Base-by-base conservation (phyloP, 2,888 invertebrate genomes). In the Corbicula japonica region DNA sequence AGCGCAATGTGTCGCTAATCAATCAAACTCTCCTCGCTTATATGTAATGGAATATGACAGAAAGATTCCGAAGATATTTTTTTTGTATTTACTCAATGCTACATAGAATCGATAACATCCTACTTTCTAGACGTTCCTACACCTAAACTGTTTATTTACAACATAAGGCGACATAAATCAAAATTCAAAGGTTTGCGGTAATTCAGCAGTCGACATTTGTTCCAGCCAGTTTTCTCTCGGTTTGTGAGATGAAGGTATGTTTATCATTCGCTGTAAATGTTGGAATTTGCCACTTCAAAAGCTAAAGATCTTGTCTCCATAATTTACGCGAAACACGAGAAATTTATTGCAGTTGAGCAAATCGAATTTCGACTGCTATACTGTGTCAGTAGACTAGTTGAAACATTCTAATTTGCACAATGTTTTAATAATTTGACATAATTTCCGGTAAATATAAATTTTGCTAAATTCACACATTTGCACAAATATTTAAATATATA, bases 121-220 rank as follows among this genome's bases (percentile, higher is more conserved):
- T 18, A 34, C 26, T 26, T 50, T 62, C 32, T 34, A 30, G 46
- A 66, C 66, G 52, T 30, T 65, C 46, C 54, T 65, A 70, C 80
- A 76, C 46, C 50, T 48, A 8, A 23, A 28, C 50, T 80, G 76
- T 83, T 83, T 83, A 83, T 79, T 65, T 78, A 72, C 70, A 76
- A 73, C 78, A 79, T 63, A 70, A 21, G 78, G 69, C 26, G 34
- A 44, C 61, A 72, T 72, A 72, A 72, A 72, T 72, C 71, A 72
- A 44, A 26, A 34, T 60, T 34, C 58, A 72, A 54, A 54, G 52
- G 41, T 21, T 44, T 72, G 71, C n/a, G 62, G 28, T 54, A 52
- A 72, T 72, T 63, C 62, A 72, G 62, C 71, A 72, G 50, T n/a
- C 61, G 68, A 35, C 46, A 66, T 66, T 61, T 63, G 69, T 38